Percentiles rank a stretch among this genome's conserved stretches.
Conservation (phyloP, 2,797 vertebrate genomes). For the Morelia viridis region DNA sequence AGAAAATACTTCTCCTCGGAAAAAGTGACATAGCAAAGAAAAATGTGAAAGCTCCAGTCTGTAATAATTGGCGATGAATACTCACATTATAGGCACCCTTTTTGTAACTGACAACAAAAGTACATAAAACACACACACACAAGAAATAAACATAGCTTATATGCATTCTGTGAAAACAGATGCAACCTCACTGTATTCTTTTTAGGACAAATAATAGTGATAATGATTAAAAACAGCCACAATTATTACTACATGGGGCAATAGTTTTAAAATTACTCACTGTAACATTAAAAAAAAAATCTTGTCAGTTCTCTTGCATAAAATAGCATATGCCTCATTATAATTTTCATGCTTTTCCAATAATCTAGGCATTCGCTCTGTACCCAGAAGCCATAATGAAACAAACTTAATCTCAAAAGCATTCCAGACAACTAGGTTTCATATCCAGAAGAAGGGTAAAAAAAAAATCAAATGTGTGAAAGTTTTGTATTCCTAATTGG, state of each 20-base stretch:
- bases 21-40: constrained; percentile 79
- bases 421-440: constrained; percentile 29
- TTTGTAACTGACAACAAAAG: constrained; percentile 20
- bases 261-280: constrained; percentile 42
- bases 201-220: constrained; percentile 21
- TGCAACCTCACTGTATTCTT: neutral
- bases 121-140: neutral
- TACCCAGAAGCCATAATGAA: constrained; percentile 32
- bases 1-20: constrained; percentile 82
- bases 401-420: constrained; percentile 41
- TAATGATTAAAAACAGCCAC: constrained; percentile 34
- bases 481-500: constrained; percentile 37
- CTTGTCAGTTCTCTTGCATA: constrained; percentile 34
- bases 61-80: constrained; percentile 65
- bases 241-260: constrained; percentile 16
- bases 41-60: constrained; percentile 76
- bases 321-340: constrained; percentile 53
- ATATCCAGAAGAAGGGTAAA: constrained; percentile 22
- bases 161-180: constrained; percentile 31
- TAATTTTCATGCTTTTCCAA: constrained; percentile 45
- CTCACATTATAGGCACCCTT: constrained; percentile 52
- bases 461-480: constrained; percentile 48
- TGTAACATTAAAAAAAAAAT: constrained; percentile 46
- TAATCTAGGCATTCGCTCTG: constrained; percentile 48
- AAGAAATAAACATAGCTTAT: constrained; percentile 38